Evolutionary conservation across 2,113 vertebrate species (phyloP).

Genomic region (Hippopotamus amphibius): DNA sequence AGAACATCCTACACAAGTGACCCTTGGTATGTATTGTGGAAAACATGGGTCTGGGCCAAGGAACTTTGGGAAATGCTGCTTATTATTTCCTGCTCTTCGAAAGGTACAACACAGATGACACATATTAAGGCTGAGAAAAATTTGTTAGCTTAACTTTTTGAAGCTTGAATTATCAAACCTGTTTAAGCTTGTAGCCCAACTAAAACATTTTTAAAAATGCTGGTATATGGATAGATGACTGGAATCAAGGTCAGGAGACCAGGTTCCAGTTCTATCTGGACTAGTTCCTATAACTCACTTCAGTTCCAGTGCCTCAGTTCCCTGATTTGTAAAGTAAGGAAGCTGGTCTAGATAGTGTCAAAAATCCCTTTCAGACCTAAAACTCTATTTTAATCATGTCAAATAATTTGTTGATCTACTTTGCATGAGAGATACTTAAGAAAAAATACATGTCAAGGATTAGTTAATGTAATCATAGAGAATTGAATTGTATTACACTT

Average conservation of each 20-base stretch:
- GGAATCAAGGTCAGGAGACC: neutral
- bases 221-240: neutral
- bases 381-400: constrained; percentile 15
- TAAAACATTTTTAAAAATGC: neutral
- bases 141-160: neutral
- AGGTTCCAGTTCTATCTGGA: neutral
- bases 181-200: neutral
- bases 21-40: neutral
- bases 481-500: constrained; percentile 20
- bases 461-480: neutral
- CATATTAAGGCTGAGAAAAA: neutral
- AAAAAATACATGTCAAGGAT: constrained; percentile 14
- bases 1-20: neutral
- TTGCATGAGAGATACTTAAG: constrained; percentile 40
- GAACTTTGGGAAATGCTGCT: neutral
- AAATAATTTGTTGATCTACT: constrained; percentile 29
- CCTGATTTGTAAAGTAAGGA: neutral
- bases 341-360: neutral
- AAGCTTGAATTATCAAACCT: neutral
- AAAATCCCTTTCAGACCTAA: neutral
- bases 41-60: neutral
- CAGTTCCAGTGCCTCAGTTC: neutral
- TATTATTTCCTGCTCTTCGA: neutral
- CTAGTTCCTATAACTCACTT: neutral
- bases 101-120: neutral